Conservation (phyloP, 2,888 invertebrate genomes). For the Platycheirus albimanus region DNA sequence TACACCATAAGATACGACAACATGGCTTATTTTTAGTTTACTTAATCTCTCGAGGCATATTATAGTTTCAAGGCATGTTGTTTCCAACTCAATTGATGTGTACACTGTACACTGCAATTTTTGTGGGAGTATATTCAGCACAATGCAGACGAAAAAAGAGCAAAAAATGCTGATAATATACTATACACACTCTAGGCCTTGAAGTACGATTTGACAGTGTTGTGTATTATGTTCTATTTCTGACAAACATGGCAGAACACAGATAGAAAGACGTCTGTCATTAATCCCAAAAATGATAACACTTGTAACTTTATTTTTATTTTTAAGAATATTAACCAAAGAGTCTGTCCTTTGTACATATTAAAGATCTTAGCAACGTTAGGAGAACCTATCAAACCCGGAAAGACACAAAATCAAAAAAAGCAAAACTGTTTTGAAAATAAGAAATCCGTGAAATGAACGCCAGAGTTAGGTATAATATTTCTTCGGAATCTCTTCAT, state of each 20-base stretch:
- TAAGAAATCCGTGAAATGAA: too few relatives aligned
- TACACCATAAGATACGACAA: conserved; percentile 18
- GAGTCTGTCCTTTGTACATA: too few relatives aligned
- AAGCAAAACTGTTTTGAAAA: too few relatives aligned
- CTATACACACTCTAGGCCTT: conserved; percentile 26
- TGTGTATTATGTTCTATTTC: conserved; percentile 28
- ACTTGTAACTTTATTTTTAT: too few relatives aligned
- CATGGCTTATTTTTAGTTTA: conserved; percentile 55
- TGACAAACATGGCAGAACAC: neutral
- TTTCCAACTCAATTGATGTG: conserved; percentile 35
- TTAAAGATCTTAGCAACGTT: too few relatives aligned
- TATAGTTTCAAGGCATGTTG: conserved; percentile 20
- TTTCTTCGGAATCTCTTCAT: too few relatives aligned
- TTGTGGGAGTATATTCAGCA: conserved; percentile 5
- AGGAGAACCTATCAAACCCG: too few relatives aligned
- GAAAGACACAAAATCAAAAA: too few relatives aligned
- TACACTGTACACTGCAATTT: neutral
- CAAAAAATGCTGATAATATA: neutral
- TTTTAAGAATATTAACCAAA: too few relatives aligned
- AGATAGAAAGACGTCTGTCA: too few relatives aligned
- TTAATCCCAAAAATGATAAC: too few relatives aligned
- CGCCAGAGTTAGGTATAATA: too few relatives aligned
- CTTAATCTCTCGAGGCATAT: conserved; percentile 7
- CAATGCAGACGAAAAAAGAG: neutral
- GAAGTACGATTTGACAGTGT: conserved; percentile 5